These are phyloP conservation scores for Hydrotaea cyrtoneurina DNA, from an alignment of 2,888 invertebrate species.

Conservation along the genomic window DNA sequence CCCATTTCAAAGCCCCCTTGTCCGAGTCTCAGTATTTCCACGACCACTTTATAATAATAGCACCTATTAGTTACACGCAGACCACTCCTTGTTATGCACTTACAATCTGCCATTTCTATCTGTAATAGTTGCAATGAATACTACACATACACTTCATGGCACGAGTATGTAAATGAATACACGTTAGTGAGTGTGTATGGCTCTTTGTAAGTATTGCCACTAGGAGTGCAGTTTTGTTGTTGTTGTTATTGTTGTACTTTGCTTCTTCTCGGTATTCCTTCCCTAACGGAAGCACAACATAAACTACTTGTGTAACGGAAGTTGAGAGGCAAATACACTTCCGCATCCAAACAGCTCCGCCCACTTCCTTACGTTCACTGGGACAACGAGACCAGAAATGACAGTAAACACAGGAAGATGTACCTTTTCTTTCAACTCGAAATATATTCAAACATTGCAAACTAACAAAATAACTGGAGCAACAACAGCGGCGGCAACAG, in stretches of 20 bases:
- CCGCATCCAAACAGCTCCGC: not conserved
- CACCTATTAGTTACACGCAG: no score
- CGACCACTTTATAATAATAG: no score
- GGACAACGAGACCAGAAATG: not conserved
- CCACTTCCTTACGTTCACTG: not conserved
- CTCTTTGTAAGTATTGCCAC: not conserved
- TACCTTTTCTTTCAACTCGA: not conserved
- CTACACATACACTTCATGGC: not conserved
- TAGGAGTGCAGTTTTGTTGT: not conserved
- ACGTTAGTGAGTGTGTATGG: not conserved
- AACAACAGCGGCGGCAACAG: not conserved
- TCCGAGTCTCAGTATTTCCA: no score
- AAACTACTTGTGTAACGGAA: slow-evolving; percentile 49
- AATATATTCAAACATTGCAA: slow-evolving; percentile 19
- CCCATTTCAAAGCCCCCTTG: no score
- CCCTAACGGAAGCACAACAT: slow-evolving; percentile 36
- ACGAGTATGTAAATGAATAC: not conserved
- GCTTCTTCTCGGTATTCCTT: not conserved
- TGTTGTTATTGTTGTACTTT: no score
- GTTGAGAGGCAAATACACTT: slow-evolving; percentile 41
- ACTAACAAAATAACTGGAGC: not conserved
- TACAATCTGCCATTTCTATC: no score
- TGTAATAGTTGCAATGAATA: not conserved
- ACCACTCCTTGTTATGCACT: no score
- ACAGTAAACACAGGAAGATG: slow-evolving; percentile 11